Conservation (phyloP, 2,888 invertebrate genomes). For the Troides oblongomaculatus region DNA sequence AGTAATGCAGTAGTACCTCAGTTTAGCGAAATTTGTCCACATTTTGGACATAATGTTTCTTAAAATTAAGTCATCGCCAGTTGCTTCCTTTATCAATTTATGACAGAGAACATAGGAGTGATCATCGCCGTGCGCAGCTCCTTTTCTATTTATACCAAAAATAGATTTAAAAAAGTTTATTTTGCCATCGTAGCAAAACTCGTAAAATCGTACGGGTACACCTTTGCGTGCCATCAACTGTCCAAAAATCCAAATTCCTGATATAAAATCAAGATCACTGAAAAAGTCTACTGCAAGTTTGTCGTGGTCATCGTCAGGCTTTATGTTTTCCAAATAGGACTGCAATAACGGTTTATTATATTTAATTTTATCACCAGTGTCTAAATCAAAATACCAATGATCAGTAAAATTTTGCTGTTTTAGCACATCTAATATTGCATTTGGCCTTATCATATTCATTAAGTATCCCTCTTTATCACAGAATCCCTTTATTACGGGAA, state of each 20-base stretch:
- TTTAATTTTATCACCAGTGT: conserved; percentile 32
- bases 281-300: conserved; percentile 45
- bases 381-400: conserved; percentile 39
- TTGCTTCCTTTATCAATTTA: conserved; percentile 25
- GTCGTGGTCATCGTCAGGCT: conserved; percentile 36
- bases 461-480: conserved; percentile 68
- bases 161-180: conserved; percentile 38
- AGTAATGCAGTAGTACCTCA: not conserved
- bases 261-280: conserved; percentile 45
- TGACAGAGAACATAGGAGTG: conserved; percentile 36
- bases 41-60: conserved; percentile 43
- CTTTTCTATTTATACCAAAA: conserved; percentile 38
- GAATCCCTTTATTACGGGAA: conserved; percentile 73
- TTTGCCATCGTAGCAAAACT: conserved; percentile 47
- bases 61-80: conserved; percentile 36
- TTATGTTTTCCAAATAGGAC: conserved; percentile 13
- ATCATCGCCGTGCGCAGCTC: conserved; percentile 49
- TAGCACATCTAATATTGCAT: conserved; percentile 39
- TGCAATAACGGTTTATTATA: conserved; percentile 29
- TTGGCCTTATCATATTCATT: conserved; percentile 43
- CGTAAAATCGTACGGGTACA: conserved; percentile 42
- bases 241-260: conserved; percentile 42
- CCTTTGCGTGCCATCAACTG: conserved; percentile 36
- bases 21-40: conserved; percentile 48
- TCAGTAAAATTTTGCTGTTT: conserved; percentile 39